Percentiles rank a stretch among this genome's conserved stretches.
These are phyloP conservation scores for Montipora capitata DNA, from an alignment of 92 coral and sea anemone genomes.

Conservation along the genomic window DNA sequence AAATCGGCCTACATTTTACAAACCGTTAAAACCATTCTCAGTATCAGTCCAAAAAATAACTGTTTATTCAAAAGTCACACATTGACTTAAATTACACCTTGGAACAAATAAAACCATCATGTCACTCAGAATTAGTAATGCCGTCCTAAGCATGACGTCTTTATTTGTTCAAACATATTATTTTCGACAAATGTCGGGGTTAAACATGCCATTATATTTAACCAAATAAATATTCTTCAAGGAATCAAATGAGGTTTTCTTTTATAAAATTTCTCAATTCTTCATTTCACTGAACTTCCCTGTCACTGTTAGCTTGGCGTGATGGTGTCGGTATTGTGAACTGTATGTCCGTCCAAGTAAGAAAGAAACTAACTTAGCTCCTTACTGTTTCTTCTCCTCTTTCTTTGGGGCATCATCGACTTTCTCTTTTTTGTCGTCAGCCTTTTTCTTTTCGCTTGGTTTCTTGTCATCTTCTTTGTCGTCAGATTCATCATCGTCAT, in stretches of 20 bases:
- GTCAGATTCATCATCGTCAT: conserved; percentile 33
- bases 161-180: conserved; percentile 1
- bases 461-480: conserved; percentile 37
- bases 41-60: conserved; percentile 50
- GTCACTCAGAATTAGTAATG: background rate
- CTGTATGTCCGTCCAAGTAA: conserved; percentile 19
- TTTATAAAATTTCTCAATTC: background rate
- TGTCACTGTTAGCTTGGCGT: background rate
- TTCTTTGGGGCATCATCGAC: conserved; percentile 35
- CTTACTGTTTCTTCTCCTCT: conserved; percentile 53
- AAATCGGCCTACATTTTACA: background rate
- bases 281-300: background rate
- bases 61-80: conserved; percentile 41
- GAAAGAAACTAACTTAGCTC: conserved; percentile 8
- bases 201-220: background rate
- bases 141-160: background rate
- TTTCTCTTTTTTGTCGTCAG: conserved; percentile 49
- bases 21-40: background rate
- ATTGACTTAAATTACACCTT: background rate
- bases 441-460: background rate
- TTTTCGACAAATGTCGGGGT: background rate
- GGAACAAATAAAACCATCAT: conserved; percentile 3
- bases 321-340: conserved; percentile 7
- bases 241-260: conserved; percentile 15
- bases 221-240: conserved; percentile 21